Base-by-base conservation (phyloP, 2,113 vertebrate genomes). In the Gallinago paraguaiae region DNA sequence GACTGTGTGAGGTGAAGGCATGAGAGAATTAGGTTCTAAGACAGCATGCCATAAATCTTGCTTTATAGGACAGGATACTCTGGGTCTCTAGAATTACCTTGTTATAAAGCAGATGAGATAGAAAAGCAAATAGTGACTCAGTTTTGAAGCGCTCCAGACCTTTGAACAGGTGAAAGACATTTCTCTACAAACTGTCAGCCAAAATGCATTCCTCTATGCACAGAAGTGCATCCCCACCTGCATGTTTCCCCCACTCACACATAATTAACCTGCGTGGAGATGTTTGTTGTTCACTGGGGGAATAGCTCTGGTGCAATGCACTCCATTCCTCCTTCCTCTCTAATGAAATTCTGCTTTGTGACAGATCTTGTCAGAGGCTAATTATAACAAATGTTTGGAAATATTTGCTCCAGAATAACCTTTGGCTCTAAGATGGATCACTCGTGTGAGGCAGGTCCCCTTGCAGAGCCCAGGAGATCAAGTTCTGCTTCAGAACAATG, bases 331-430 rank as follows among this genome's bases (percentile, higher is more conserved):
- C 33, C 56, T 60, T 78, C 56, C 64, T 72, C 64, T 51, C 72
- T 92, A 53, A 84, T 43, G 53, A 85, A 54, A 72, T 72, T 94
- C 74, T 91, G 53, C 65, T 75, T 78, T 57, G 86, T 17, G 33
- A 82, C 69, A 93, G 76, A 50, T 57, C 72, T 86, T 96, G 86
- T 86, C 93, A 94, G 85, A 78, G 60, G 68, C 92, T 96, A 94
- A 96, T 93, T 93, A 61, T 90, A 95, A 95, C 79, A 96, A 96
- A 94, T 90, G 85, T 33, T 88, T 65, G 65, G 43, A 80, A 95
- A 86, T 81, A 61, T 43, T 81, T 95, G 82, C 88, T 93, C 83
- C 74, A 82, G 56, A 91, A 79, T 81, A 87, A 93, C 76, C 92
- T 95, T 91, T 87, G 92, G 33, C 71, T 95, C 65, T 27, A 51